phyloP scores from a whole-genome alignment of 2,888 invertebrate species.

The Eledone cirrhosa region DNA sequence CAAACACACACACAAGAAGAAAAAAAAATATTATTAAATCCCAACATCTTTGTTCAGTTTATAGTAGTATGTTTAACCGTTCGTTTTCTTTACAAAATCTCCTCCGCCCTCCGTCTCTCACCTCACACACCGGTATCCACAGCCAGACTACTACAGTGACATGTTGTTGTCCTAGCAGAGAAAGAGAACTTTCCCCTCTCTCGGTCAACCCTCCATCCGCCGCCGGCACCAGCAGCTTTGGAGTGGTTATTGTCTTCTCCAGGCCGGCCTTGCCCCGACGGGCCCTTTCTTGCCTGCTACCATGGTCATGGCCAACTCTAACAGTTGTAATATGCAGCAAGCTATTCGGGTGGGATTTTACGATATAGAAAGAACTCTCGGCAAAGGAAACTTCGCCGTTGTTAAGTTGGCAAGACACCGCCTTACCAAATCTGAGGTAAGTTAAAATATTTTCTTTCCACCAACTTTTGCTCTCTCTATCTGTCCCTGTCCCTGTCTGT shows the following conservation, averaged over 20 bases:
- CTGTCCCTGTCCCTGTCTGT: no score
- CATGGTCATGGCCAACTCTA: slow-evolving; percentile 56
- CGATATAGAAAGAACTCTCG: slow-evolving; percentile 96
- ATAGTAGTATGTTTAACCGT: no score
- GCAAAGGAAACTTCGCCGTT: slow-evolving; percentile 98
- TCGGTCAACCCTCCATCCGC: slow-evolving; percentile 21
- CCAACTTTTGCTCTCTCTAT: no score
- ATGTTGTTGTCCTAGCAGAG: slow-evolving; percentile 9
- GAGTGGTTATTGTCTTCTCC: no score
- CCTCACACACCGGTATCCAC: no score
- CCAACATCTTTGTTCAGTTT: no score
- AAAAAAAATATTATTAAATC: no score
- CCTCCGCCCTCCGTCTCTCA: no score
- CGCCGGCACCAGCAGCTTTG: no score
- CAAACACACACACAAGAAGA: no score
- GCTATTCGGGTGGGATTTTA: slow-evolving; percentile 85
- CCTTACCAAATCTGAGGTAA: slow-evolving; percentile 98
- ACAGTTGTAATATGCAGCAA: slow-evolving; percentile 41
- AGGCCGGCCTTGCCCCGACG: slow-evolving; percentile 17
- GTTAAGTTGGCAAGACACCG: slow-evolving; percentile 98
- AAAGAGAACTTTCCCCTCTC: neutral
- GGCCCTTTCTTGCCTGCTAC: no score
- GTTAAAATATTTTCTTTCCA: slow-evolving; percentile 51
- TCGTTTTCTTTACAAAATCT: no score
- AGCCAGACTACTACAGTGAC: neutral